Base-by-base conservation (phyloP, 2,888 invertebrate genomes). In the Drosophila neotestacea region DNA sequence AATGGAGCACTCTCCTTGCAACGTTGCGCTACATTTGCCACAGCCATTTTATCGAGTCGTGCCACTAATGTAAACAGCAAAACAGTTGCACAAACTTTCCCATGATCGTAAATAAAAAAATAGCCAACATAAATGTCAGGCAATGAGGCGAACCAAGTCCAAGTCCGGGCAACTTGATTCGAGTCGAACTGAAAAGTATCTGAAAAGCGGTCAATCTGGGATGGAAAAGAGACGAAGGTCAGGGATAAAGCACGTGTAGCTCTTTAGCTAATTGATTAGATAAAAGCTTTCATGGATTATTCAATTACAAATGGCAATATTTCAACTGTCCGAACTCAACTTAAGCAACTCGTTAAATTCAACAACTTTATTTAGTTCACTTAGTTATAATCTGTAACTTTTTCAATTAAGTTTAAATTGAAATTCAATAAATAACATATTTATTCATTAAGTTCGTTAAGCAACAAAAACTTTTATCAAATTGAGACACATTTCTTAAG, bases 1-100 rank as follows among this genome's bases (percentile, higher is more conserved):
- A 85, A 73, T 71, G 73, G 48, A 79, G 77, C 71, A 62, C 70
- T 65, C 27, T 34, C 48, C 46, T 32, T 41, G 51, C 55, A 50
- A 63, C 70, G 80, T 72, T 77, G 58, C 71, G 85, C 85, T 79
- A 85, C 89, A 89, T 89, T 85, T 79, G 65, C 63, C 55, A 61
- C 30, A 22, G 54, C 36, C 61, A 62, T 52, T 77, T 64, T 61
- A 55, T 62, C 47, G 58, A 61, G 56, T 75, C 44, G 30, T 41
- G 39, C 34, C 27, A 36, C 22, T 55, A 56, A 46, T 60, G 56
- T 61, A 52, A 61, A 68, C 55, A 67, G 67, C 66, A 73, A 70
- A 54, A 46, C 59, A 68, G 71, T 63, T 62, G 38, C 59, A 67
- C 48, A 50, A 66, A 64, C 69, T 82, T 79, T 71, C 28, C n/a